A percentile compares a stretch with the other conserved stretches of the same genome.
These are phyloP conservation scores for Eremophila alpestris DNA, from an alignment of 2,797 vertebrate genomes.

Conservation along the genomic window DNA sequence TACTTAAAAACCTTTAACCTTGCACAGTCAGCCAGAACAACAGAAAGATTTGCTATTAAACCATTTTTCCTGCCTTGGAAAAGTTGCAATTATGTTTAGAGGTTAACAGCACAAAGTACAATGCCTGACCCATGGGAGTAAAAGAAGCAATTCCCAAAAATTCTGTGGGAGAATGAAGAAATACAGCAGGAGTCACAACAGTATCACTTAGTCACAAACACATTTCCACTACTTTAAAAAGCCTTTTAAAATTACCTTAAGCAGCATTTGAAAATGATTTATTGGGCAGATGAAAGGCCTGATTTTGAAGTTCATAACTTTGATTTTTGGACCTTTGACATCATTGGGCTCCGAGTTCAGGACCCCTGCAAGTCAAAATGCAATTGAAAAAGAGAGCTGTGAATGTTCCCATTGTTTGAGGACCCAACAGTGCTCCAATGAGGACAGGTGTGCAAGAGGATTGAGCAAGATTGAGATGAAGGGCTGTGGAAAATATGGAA, in stretches of 20 bases:
- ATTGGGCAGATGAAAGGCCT: neutral
- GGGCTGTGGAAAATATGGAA: neutral
- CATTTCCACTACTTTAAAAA: neutral
- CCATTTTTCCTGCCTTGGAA: neutral
- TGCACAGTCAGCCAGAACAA: neutral
- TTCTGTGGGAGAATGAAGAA: neutral
- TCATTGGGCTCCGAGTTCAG: neutral
- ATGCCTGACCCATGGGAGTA: neutral
- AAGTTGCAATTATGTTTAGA: neutral
- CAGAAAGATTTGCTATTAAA: neutral
- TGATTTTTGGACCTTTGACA: neutral
- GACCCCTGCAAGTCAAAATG: neutral
- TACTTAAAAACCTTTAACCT: slow-evolving; percentile 3
- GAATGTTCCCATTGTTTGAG: neutral
- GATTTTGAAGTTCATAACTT: neutral
- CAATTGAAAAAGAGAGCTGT: neutral
- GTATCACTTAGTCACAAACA: neutral
- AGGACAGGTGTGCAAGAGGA: neutral
- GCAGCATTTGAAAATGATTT: neutral
- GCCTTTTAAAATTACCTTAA: neutral
- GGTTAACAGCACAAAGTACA: neutral
- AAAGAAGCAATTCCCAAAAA: neutral
- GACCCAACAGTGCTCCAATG: neutral
- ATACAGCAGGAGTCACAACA: neutral
- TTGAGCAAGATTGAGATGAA: neutral